Percentiles rank a stretch among this genome's conserved stretches.
phyloP scores from a whole-genome alignment of 2,797 vertebrate species.

The Crenichthys baileyi region DNA sequence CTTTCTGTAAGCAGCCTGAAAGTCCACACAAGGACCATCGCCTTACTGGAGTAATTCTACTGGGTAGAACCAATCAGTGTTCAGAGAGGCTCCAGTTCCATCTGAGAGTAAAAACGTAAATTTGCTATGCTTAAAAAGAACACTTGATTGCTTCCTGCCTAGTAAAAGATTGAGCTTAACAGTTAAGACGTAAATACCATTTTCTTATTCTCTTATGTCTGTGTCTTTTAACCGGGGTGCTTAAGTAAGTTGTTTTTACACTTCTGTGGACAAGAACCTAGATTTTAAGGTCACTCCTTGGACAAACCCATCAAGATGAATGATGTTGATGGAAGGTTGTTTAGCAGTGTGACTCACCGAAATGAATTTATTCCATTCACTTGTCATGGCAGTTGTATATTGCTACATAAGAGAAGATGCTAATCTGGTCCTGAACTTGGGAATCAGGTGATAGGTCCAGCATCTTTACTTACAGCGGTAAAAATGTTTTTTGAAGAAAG shows the following conservation, averaged over 20 bases:
- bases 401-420: neutral
- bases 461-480: neutral
- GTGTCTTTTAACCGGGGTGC: neutral
- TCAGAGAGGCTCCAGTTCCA: neutral
- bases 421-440: neutral
- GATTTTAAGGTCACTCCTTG: neutral
- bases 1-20: neutral
- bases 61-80: neutral
- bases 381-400: neutral
- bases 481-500: too few relatives aligned
- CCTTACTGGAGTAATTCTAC: neutral
- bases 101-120: neutral
- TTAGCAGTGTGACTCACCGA: neutral
- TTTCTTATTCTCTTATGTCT: neutral
- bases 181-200: neutral
- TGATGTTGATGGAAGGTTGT: neutral
- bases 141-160: neutral
- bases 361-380: neutral
- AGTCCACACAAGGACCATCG: neutral
- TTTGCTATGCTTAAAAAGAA: neutral
- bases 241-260: constrained; percentile 4
- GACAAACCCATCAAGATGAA: neutral
- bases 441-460: neutral
- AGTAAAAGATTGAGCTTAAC: neutral
- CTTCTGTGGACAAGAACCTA: neutral